Conservation (phyloP, 2,888 invertebrate genomes). For the Rotaria sp. region DNA sequence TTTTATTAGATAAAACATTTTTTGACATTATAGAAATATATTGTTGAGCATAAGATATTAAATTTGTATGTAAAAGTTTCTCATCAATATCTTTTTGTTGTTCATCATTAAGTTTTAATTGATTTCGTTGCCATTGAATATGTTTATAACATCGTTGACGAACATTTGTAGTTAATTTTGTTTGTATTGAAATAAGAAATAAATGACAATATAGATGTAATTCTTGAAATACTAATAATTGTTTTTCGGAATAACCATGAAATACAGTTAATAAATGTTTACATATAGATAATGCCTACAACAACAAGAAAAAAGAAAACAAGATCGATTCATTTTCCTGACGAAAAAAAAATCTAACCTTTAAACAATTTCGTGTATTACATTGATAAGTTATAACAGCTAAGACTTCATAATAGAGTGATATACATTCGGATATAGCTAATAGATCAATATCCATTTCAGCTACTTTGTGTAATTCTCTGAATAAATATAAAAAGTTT, state of each 20-base stretch:
- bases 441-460: conserved; percentile 11
- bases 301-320: too few relatives aligned
- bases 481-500: neutral
- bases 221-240: conserved; percentile 8
- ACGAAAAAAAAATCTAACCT: neutral
- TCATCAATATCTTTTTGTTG: neutral
- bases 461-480: conserved; percentile 23
- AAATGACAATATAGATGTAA: conserved; percentile 25
- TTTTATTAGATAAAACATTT: neutral
- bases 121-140: neutral
- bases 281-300: neutral
- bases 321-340: too few relatives aligned
- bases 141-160: conserved; percentile 12
- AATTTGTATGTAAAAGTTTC: neutral
- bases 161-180: neutral
- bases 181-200: neutral
- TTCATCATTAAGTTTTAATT: neutral
- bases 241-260: neutral
- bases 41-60: neutral
- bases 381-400: neutral
- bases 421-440: neutral
- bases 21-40: neutral
- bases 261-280: neutral
- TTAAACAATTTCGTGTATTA: neutral
- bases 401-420: neutral